These are phyloP conservation scores for Acridotheres tristis DNA, from an alignment of 2,797 vertebrate species.

Conservation along the genomic window DNA sequence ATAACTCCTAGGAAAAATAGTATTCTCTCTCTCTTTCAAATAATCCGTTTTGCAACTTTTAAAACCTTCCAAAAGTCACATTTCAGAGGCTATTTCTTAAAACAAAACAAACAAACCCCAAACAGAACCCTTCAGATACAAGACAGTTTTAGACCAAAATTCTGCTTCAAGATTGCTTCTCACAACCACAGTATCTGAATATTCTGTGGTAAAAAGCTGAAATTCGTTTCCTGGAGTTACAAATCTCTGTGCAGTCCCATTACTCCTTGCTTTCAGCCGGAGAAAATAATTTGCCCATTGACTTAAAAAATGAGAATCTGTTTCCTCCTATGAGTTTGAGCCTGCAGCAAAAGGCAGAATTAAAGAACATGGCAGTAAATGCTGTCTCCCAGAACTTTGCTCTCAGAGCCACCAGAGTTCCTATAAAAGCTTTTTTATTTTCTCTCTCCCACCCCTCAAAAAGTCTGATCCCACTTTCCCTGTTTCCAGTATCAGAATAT, in stretches of 20 bases:
- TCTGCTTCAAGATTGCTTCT: neutral
- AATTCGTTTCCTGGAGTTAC: neutral
- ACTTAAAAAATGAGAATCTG: neutral
- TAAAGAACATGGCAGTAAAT: neutral
- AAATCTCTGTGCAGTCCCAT: neutral
- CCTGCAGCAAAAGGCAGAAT: neutral
- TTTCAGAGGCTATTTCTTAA: neutral
- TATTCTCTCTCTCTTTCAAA: neutral
- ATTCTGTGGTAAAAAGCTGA: neutral
- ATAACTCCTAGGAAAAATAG: neutral
- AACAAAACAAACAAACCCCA: neutral
- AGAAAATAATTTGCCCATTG: neutral
- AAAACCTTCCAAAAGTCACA: neutral
- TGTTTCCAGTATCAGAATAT: neutral
- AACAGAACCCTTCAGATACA: neutral
- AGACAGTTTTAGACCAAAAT: neutral
- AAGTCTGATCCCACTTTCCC: neutral
- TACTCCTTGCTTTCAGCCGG: neutral
- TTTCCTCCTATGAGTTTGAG: neutral
- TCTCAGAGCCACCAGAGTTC: neutral
- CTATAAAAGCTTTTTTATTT: neutral
- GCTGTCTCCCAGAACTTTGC: neutral
- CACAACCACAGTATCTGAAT: neutral
- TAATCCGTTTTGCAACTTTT: neutral
- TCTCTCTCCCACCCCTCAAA: neutral